phyloP scores from a whole-genome alignment of 2,113 vertebrate genomes.

The Nycticebus coucang region DNA sequence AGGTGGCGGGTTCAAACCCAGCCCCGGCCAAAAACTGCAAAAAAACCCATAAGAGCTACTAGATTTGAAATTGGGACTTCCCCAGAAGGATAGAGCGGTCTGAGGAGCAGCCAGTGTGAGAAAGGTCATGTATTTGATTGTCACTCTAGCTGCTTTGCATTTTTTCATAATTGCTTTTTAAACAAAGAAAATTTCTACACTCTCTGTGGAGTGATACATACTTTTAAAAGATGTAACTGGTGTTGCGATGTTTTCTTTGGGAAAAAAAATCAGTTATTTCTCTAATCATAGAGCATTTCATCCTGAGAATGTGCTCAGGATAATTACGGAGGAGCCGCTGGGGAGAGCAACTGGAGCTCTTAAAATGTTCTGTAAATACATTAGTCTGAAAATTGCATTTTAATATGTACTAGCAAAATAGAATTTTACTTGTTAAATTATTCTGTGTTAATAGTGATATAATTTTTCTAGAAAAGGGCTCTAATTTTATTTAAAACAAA shows the following conservation, averaged over 20 bases:
- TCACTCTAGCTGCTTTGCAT: slow-evolving; percentile 20
- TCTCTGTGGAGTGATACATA: not conserved
- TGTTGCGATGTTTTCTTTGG: slow-evolving; percentile 53
- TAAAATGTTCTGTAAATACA: slow-evolving; percentile 64
- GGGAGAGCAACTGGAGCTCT: slow-evolving; percentile 52
- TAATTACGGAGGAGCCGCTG: slow-evolving; percentile 33
- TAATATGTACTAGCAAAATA: slow-evolving; percentile 62
- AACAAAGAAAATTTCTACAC: slow-evolving; percentile 19
- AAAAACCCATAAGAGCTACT: too few species aligned
- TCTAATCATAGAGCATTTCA: slow-evolving; percentile 38
- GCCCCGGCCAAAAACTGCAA: too few species aligned
- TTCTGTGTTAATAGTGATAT: slow-evolving; percentile 53
- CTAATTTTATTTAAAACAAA: not conserved
- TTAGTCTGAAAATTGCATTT: slow-evolving; percentile 73
- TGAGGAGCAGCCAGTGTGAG: not conserved
- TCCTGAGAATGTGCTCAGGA: not conserved
- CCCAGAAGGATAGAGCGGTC: not conserved
- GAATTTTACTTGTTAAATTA: slow-evolving; percentile 58
- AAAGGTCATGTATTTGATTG: slow-evolving; percentile 9
- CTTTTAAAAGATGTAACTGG: slow-evolving; percentile 26
- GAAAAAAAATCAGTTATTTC: slow-evolving; percentile 38
- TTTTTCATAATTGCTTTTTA: slow-evolving; percentile 34
- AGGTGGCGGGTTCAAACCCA: too few species aligned
- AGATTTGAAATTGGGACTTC: not conserved
- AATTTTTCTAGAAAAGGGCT: slow-evolving; percentile 44